Conservation (phyloP, 2,888 invertebrate genomes). For the Fissipunctia ypsillon region DNA sequence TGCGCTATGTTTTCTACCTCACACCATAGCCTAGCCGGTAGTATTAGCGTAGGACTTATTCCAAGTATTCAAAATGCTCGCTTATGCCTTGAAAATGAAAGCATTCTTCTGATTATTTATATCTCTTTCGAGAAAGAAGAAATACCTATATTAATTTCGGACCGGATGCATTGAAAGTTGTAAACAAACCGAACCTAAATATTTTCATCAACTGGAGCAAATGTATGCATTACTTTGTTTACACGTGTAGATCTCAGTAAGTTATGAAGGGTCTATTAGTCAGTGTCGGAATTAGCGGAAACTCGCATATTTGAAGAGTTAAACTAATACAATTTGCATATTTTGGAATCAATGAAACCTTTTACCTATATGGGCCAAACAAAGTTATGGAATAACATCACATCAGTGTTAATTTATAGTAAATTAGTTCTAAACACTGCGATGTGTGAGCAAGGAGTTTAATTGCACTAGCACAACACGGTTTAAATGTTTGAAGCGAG, state of each 20-base stretch:
- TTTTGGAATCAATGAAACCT: conserved; percentile 12
- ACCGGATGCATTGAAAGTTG: conserved; percentile 59
- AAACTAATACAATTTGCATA: conserved; percentile 18
- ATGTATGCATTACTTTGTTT: conserved; percentile 40
- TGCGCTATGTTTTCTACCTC: conserved; percentile 15
- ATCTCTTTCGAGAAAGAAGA: conserved; percentile 35
- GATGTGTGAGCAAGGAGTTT: conserved; percentile 25
- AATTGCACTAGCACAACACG: conserved; percentile 19
- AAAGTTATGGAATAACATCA: background rate
- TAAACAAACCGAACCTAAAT: conserved; percentile 59
- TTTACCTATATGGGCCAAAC: background rate
- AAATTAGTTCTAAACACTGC: background rate
- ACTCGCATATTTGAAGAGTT: conserved; percentile 48
- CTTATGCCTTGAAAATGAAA: background rate
- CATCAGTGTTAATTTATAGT: background rate
- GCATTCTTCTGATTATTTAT: background rate
- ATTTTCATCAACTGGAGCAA: conserved; percentile 53
- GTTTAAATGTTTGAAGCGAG: conserved; percentile 46
- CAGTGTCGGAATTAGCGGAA: conserved; percentile 49
- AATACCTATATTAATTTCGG: conserved; percentile 17
- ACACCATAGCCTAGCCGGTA: background rate
- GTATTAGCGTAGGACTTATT: conserved; percentile 3
- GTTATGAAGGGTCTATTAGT: conserved; percentile 54
- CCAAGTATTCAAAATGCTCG: background rate
- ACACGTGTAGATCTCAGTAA: conserved; percentile 30